A percentile compares a stretch with the other conserved stretches of the same genome.
Conservation (phyloP, 1,140 invertebrate species). For the Pseudomyrmex dendroicus region DNA sequence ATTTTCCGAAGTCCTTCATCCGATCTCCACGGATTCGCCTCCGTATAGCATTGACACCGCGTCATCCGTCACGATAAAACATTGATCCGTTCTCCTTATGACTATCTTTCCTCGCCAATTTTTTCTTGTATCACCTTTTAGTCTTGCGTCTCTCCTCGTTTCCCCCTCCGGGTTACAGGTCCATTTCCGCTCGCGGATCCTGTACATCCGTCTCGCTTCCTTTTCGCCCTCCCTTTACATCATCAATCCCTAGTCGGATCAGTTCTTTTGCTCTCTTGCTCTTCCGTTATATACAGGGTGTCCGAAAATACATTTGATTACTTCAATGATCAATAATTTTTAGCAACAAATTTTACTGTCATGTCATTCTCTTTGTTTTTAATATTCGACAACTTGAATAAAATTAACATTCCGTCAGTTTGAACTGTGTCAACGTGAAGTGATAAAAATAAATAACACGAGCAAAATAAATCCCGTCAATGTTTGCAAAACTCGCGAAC, state of each 20-base stretch:
- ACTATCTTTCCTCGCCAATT: constrained; percentile 28
- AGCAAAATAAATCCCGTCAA: no score
- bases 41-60: constrained; percentile 17
- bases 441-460: no score
- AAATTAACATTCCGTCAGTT: not conserved
- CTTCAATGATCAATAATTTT: not conserved
- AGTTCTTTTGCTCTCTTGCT: constrained; percentile 42
- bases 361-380: not conserved
- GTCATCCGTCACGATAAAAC: constrained; percentile 28
- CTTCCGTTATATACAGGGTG: constrained; percentile 37
- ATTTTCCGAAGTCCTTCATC: not conserved
- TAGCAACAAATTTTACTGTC: not conserved
- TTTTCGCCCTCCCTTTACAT: not conserved
- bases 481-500: no score
- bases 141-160: constrained; percentile 44
- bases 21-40: not conserved
- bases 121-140: constrained; percentile 3
- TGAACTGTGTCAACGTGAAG: not conserved
- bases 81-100: constrained; percentile 20
- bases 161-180: constrained; percentile 1
- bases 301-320: not conserved
- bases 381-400: not conserved
- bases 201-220: constrained; percentile 47
- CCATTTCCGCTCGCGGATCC: constrained; percentile 14
- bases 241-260: constrained; percentile 20